Evolutionary conservation across 2,888 invertebrate genomes (phyloP).

Genomic region (Euclidia mi): DNA sequence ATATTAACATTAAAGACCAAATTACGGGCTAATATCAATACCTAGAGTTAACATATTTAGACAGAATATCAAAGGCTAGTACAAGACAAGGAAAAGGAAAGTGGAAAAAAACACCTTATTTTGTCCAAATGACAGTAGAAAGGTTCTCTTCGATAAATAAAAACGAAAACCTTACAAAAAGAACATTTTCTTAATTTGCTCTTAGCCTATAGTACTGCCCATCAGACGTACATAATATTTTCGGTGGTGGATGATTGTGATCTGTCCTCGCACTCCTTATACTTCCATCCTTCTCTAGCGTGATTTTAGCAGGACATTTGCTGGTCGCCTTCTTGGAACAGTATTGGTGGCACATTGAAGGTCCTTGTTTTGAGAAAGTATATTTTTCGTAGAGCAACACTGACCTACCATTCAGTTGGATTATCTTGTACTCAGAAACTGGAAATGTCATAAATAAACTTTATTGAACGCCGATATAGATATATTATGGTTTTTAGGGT

Average conservation of each 20-base stretch:
- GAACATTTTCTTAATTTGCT: too few relatives aligned
- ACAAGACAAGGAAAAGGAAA: too few relatives aligned
- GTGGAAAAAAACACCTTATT: too few relatives aligned
- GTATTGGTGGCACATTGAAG: slow-evolving; percentile 25
- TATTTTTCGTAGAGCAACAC: slow-evolving; percentile 38
- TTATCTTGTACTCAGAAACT: slow-evolving; percentile 20
- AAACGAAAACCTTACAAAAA: too few relatives aligned
- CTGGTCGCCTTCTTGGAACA: slow-evolving; percentile 42
- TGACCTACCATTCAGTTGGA: slow-evolving; percentile 27
- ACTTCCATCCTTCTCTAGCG: slow-evolving; percentile 39
- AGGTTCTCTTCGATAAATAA: too few relatives aligned
- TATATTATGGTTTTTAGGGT: too few relatives aligned
- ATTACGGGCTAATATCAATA: too few relatives aligned
- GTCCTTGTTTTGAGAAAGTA: slow-evolving; percentile 46
- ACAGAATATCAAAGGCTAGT: too few relatives aligned
- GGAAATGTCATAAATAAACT: slow-evolving; percentile 9
- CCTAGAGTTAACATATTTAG: too few relatives aligned
- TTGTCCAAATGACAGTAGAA: too few relatives aligned
- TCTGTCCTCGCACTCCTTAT: slow-evolving; percentile 34
- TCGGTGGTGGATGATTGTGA: slow-evolving; percentile 59
- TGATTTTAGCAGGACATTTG: slow-evolving; percentile 55
- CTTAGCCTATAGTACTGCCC: slow-evolving; percentile 12
- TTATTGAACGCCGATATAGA: too few relatives aligned
- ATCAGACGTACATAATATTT: slow-evolving; percentile 14
- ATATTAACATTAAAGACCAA: too few relatives aligned